These are phyloP conservation scores for Stylophora pistillata DNA, from an alignment of 64 coral and sea anemone genomes.

Conservation along the genomic window DNA sequence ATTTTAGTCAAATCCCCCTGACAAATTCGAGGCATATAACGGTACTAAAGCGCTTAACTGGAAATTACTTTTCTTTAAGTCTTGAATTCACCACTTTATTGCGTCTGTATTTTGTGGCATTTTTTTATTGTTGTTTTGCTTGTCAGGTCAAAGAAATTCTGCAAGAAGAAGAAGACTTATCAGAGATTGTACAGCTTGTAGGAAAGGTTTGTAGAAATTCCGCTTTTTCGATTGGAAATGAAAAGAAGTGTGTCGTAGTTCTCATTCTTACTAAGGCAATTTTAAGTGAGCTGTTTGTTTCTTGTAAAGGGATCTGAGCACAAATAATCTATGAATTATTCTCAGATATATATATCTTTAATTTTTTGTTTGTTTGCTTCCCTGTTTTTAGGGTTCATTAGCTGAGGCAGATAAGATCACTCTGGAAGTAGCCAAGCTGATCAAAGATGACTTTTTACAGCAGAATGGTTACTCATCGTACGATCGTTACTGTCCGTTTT, in stretches of 20 bases:
- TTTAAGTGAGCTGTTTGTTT: too few relatives aligned
- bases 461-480: slow-evolving; percentile 96
- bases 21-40: not conserved
- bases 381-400: slow-evolving; percentile 72
- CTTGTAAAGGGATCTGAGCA: too few relatives aligned
- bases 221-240: too few relatives aligned
- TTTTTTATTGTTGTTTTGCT: not conserved
- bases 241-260: too few relatives aligned
- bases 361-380: not conserved
- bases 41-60: not conserved
- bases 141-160: slow-evolving; percentile 94
- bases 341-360: too few relatives aligned
- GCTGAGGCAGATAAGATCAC: slow-evolving; percentile 98
- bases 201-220: slow-evolving; percentile 77
- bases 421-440: slow-evolving; percentile 90
- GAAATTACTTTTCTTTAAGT: too few relatives aligned
- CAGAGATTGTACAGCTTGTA: slow-evolving; percentile 99
- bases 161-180: slow-evolving; percentile 98
- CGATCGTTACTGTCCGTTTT: slow-evolving; percentile 94
- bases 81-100: too few relatives aligned
- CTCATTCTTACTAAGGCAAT: too few relatives aligned
- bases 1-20: too few relatives aligned
- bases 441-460: slow-evolving; percentile 97
- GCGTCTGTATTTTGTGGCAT: not conserved
- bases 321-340: too few relatives aligned